Evolutionary conservation across 2,797 vertebrate species (phyloP), one percentile per base, ranked within the genome.

Genomic region (Paedocypris micromegethes): DNA sequence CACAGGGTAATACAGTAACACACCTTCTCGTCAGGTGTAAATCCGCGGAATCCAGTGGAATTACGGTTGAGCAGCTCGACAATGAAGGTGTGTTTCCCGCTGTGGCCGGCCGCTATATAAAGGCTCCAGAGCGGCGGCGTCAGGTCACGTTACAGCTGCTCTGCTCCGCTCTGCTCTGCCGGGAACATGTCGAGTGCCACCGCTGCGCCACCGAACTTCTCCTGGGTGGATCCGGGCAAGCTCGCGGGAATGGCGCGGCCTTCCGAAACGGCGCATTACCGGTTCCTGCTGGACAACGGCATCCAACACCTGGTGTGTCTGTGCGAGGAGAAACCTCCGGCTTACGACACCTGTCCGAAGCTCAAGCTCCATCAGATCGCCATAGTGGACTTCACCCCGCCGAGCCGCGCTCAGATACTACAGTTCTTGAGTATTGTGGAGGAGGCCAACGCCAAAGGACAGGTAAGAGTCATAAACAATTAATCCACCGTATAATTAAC

Each of bases 201-300:
- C 0, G 58, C 6, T 2, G 37, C 80, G 42, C 88, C 89, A 3
- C 83, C 83, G 37, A 90, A 91, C 72, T 92, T 92, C 77, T 91
- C 91, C 0, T 92, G 91, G 91, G 88, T 92, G 66, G 79, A 79
- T 0, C 78, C 81, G 0, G 79, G 81, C 37, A 82, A 76, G 6
- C 72, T 92, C 75, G 91, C 91, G 0, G 91, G 86, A 1, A 73
- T 92, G 82, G 90, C 85, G 0, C 78, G 89, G 82, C 91, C 91
- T 0, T 84, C 86, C 42, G 64, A 80, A 0, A 82, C 87, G 0
- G 83, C 75, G 0, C 91, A 92, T 59, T 92, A 91, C 61, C 81
- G 76, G 5, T 91, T 85, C 80, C 76, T 92, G 78, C 72, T 80
- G 46, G 79, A 82, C 0, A 77, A 52, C 3, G 89, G 90, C 2